Evolutionary conservation across 2,113 vertebrate species (phyloP).

Genomic region (Nettapus auritus): DNA sequence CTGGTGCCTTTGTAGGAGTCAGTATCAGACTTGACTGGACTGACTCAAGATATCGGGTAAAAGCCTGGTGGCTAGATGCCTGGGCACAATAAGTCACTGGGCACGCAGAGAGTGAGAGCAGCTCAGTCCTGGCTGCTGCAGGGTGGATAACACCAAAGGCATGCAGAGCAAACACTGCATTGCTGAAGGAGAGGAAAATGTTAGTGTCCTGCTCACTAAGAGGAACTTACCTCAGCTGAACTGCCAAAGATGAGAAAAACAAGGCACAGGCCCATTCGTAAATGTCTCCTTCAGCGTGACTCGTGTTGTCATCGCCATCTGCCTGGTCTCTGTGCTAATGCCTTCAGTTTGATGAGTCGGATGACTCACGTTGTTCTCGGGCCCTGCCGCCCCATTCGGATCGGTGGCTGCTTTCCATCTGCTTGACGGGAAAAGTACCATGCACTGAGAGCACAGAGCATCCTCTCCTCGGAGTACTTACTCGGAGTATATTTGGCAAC

Average conservation of each 20-base stretch:
- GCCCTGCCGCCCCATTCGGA: no score
- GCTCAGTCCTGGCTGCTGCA: neutral
- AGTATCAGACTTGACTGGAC: neutral
- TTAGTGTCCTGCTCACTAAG: neutral
- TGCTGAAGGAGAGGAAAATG: neutral
- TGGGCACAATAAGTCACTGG: fast-evolving
- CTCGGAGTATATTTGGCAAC: neutral
- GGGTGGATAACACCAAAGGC: neutral
- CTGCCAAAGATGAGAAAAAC: neutral
- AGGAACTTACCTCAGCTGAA: neutral
- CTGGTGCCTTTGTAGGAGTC: neutral
- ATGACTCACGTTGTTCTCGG: neutral
- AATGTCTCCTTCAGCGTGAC: neutral
- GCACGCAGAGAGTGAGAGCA: neutral
- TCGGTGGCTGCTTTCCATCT: neutral
- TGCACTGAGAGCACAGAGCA: neutral
- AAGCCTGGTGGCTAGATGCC: neutral
- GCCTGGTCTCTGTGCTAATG: neutral
- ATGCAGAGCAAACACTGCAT: neutral
- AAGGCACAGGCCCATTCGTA: neutral
- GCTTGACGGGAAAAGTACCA: neutral
- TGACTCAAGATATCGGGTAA: neutral
- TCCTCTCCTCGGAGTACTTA: neutral
- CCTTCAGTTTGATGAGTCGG: neutral
- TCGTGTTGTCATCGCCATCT: slow-evolving; percentile 5